Percentiles rank a stretch among this genome's conserved stretches.
phyloP scores from a whole-genome alignment of 1,140 invertebrate genomes.

The Pachypeltis micranthus region DNA sequence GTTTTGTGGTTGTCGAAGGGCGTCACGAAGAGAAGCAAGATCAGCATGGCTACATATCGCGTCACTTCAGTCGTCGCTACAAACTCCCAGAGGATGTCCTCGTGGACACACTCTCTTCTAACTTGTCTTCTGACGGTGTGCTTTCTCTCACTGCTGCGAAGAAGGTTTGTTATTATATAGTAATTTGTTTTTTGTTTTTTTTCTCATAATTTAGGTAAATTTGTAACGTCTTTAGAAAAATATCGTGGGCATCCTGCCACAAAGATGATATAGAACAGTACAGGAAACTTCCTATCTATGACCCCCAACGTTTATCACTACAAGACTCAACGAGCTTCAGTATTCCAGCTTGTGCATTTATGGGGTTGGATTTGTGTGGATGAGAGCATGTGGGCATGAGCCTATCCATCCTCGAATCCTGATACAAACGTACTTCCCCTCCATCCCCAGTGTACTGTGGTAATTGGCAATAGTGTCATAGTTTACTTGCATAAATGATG shows the following conservation, averaged over 20 bases:
- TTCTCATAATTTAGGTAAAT: neutral
- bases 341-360: too few species aligned
- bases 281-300: neutral
- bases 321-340: too few species aligned
- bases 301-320: too few species aligned
- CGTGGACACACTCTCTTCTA: conserved; percentile 43
- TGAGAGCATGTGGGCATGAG: too few species aligned
- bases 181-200: neutral
- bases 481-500: too few species aligned
- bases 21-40: conserved; percentile 55
- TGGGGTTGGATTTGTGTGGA: too few species aligned
- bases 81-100: conserved; percentile 48
- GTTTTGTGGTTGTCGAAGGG: conserved; percentile 51
- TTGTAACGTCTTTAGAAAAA: neutral
- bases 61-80: conserved; percentile 52
- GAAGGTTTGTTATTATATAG: conserved; percentile 21
- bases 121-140: conserved; percentile 49
- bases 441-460: too few species aligned
- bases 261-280: neutral
- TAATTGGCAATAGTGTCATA: too few species aligned
- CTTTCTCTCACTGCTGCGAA: conserved; percentile 48
- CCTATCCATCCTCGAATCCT: too few species aligned
- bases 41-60: conserved; percentile 47
- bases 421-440: too few species aligned
- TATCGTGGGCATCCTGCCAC: neutral